Percentiles rank a stretch among this genome's conserved stretches.
phyloP scores from a whole-genome alignment of 2,797 vertebrate genomes.

The Furcifer pardalis region DNA sequence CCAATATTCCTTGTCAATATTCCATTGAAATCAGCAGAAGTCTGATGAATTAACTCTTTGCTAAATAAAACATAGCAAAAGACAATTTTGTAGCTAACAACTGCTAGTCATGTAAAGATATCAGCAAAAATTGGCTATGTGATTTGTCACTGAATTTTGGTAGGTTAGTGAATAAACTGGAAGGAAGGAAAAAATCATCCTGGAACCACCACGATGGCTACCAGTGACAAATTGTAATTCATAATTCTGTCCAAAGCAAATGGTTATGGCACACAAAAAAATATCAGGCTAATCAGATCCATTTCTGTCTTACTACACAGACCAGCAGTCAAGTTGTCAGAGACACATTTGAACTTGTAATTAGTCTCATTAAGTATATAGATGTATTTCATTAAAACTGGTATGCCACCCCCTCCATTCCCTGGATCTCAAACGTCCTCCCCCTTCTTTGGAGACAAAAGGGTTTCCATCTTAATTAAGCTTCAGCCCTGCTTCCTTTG shows the following conservation, averaged over 20 bases:
- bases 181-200: no score
- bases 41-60: neutral
- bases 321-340: neutral
- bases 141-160: no score
- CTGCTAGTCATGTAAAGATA: no score
- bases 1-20: neutral
- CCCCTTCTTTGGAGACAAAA: constrained; percentile 34
- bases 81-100: no score
- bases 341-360: constrained; percentile 7
- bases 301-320: neutral
- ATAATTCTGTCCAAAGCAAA: no score
- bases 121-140: no score
- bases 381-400: constrained; percentile 48
- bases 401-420: neutral
- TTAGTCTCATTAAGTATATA: neutral
- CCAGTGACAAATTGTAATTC: no score
- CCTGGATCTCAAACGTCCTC: constrained; percentile 20
- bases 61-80: neutral
- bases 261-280: neutral
- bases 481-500: constrained; percentile 22
- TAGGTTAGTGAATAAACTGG: no score
- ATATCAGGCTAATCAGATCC: neutral
- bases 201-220: no score
- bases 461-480: constrained; percentile 33
- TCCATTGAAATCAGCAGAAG: neutral